phyloP scores from a whole-genome alignment of 1,140 invertebrate genomes.

The Pantala flavescens region DNA sequence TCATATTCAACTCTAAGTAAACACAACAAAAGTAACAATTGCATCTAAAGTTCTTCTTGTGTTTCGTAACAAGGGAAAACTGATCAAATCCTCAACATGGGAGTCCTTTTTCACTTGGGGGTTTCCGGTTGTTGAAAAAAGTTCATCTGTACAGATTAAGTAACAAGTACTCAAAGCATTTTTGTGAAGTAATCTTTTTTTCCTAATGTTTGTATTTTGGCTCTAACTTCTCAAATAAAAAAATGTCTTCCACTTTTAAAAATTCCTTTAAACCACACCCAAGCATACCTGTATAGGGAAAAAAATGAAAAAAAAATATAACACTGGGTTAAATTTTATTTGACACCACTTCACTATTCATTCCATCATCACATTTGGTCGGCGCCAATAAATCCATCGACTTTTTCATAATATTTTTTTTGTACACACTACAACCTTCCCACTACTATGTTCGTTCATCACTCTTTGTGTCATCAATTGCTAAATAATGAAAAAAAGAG shows the following conservation, averaged over 20 bases:
- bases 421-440: neutral
- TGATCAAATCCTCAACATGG: constrained; percentile 3
- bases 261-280: neutral
- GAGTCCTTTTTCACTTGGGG: neutral
- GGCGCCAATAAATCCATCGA: neutral
- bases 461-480: too few relatives aligned
- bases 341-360: neutral
- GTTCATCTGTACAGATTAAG: neutral
- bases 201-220: constrained; percentile 3
- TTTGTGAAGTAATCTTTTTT: neutral
- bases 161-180: constrained; percentile 1
- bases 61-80: constrained; percentile 3
- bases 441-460: neutral
- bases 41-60: neutral
- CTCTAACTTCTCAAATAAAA: neutral
- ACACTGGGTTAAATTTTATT: neutral
- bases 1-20: constrained; percentile 7
- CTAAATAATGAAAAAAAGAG: too few relatives aligned
- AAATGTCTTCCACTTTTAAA: neutral
- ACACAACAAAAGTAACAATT: constrained; percentile 7
- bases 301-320: neutral
- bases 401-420: neutral
- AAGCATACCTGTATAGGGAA: neutral
- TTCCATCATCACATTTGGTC: neutral
- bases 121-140: neutral